Base-by-base conservation (phyloP, 2,888 invertebrate species). In the Eupithecia abbreviata region DNA sequence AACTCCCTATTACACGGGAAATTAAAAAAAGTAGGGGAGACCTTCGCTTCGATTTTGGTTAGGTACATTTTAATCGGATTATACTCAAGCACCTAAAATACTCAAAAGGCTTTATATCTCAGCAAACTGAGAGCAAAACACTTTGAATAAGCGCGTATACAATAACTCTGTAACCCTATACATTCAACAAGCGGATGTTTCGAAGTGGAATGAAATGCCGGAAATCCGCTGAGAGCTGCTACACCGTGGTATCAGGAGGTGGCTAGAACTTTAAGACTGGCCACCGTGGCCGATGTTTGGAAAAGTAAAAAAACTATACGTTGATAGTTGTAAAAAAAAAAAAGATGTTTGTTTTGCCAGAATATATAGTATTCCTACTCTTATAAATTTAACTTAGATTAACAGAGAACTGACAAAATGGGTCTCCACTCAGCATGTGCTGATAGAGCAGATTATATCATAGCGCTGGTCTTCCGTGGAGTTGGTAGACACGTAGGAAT, bases 161-260 rank as follows among this genome's bases (percentile, higher is more conserved):
- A 51, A 15, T 58, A 18, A 58, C 18, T 58, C 30, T 30, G 30
- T 30, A 62, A 30, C 2, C 18, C 10, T 62, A 4, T 30, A 30
- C 62, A 30, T 12, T 12, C 4, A 58, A 58, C 58, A 30, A 62
- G 62, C 62, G 62, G 12, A 62, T 62, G 30, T 30, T 62, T 58
- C 0, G 12, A 30, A 62, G 62, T 30, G 62, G 18, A 58, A 58
- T 18, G 18, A 18, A n/a, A 58, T 18, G 5, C 10, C 18, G 18
- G 58, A 58, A 18, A 58, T 58, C 58, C 58, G 58, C 58, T 58
- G 18, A 58, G 58, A 58, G 58, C n/a, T 55, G 55, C 18, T 58
- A 58, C 58, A 58, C 15, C 51, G n/a, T 58, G 18, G 58, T 10
- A 9, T 18, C 9, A 30, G 30, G 30, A 30, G 30, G 30, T 30